A percentile compares a stretch with the other conserved stretches of the same genome.
Conservation (phyloP, 2,888 invertebrate genomes). For the Folsomia manolachei region DNA sequence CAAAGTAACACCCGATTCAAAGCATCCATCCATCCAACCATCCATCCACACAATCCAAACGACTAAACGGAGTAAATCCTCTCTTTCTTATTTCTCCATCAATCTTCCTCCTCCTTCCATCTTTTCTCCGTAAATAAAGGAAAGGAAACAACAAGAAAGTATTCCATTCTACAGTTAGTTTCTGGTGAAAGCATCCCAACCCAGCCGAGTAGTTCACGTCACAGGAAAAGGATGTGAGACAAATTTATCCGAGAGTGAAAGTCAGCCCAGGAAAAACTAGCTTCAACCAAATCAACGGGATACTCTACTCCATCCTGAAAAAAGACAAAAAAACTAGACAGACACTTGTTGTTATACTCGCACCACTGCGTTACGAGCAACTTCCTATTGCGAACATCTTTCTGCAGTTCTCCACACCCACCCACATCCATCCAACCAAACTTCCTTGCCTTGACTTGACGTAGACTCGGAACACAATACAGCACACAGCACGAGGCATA, state of each 20-base stretch:
- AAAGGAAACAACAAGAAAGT: neutral
- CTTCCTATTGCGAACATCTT: too few species aligned
- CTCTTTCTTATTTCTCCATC: conserved; percentile 4
- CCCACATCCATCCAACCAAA: neutral
- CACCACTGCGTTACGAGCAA: too few species aligned
- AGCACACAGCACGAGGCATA: neutral
- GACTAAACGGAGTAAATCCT: neutral
- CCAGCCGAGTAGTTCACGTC: too few species aligned
- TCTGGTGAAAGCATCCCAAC: neutral
- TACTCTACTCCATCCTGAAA: too few species aligned
- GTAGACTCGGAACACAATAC: neutral
- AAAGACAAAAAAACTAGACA: neutral
- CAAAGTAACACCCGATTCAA: too few species aligned
- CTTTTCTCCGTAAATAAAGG: conserved; percentile 1
- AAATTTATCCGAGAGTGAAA: conserved; percentile 1
- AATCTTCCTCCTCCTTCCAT: neutral
- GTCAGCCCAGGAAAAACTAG: too few species aligned
- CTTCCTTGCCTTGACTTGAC: neutral
- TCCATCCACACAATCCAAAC: neutral
- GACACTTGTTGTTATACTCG: conserved; percentile 5
- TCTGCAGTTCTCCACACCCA: neutral
- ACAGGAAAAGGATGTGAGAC: too few species aligned
- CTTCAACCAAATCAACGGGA: neutral
- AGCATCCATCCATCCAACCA: too few species aligned
- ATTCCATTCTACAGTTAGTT: neutral